Percentiles rank a stretch among this genome's conserved stretches.
Evolutionary conservation across 2,113 vertebrate genomes (phyloP).

Genomic region (Mesembrinibis cayennensis): DNA sequence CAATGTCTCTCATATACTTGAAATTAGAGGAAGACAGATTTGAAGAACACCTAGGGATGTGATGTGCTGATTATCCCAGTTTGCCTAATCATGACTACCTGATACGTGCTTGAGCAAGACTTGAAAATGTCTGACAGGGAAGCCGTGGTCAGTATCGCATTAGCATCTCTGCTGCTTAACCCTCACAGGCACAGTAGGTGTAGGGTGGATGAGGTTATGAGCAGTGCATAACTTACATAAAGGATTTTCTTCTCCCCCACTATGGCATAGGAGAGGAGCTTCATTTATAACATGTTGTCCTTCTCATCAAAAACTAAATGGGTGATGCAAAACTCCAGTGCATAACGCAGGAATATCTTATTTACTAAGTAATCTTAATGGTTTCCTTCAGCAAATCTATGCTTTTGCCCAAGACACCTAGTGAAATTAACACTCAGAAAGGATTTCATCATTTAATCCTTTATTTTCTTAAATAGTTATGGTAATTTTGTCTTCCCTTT

Average conservation of each 20-base stretch:
- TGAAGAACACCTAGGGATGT: not conserved
- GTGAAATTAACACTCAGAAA: not conserved
- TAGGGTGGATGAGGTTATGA: not conserved
- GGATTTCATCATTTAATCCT: not conserved
- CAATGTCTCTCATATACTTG: not conserved
- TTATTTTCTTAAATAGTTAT: not conserved
- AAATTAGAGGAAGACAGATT: not conserved
- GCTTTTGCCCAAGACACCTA: not conserved
- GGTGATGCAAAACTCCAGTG: not conserved
- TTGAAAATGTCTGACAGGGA: not conserved
- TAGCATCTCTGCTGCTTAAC: not conserved
- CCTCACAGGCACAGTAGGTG: not conserved
- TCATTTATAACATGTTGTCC: accelerated
- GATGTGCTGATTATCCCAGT: not conserved
- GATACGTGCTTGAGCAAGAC: not conserved
- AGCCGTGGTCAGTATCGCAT: not conserved
- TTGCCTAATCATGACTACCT: not conserved
- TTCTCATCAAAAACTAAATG: not conserved
- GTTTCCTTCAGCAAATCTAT: not conserved
- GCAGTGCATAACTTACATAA: not conserved
- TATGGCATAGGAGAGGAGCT: not conserved
- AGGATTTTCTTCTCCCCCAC: not conserved
- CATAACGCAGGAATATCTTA: not conserved
- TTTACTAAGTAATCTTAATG: not conserved
- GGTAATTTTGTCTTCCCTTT: not conserved